Evolutionary conservation across 2,888 invertebrate genomes (phyloP).

Genomic region (Didymodactylos carnosus): DNA sequence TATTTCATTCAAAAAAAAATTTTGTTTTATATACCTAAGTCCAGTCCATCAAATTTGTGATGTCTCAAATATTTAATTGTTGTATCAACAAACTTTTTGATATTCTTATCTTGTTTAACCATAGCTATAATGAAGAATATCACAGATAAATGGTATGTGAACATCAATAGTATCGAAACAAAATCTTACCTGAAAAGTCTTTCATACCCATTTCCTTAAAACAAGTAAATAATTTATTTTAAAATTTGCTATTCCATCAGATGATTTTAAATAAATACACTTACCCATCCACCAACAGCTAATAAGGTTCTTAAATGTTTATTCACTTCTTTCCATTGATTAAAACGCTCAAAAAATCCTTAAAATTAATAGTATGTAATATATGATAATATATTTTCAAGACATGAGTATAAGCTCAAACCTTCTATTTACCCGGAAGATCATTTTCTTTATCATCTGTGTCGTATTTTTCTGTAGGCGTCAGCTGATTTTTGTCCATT

Average conservation of each 20-base stretch:
- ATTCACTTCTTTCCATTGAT: slow-evolving; percentile 17
- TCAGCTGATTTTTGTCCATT: slow-evolving; percentile 14
- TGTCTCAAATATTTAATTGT: slow-evolving; percentile 11
- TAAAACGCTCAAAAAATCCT: slow-evolving; percentile 11
- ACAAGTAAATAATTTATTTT: background rate
- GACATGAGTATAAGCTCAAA: background rate
- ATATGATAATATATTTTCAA: background rate
- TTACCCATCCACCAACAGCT: slow-evolving; percentile 27
- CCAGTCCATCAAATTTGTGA: slow-evolving; percentile 14
- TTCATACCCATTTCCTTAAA: slow-evolving; percentile 14
- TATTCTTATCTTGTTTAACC: slow-evolving; percentile 11
- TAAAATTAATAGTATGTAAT: background rate
- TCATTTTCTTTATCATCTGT: slow-evolving; percentile 1
- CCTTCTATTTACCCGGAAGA: background rate
- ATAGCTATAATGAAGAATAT: background rate
- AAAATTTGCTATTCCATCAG: background rate
- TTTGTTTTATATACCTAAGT: background rate
- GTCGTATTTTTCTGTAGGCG: slow-evolving; percentile 13
- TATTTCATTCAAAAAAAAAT: no score
- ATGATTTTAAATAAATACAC: background rate
- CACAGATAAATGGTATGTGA: background rate
- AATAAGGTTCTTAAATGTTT: slow-evolving; percentile 22
- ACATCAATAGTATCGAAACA: background rate
- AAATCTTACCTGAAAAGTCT: slow-evolving; percentile 1
- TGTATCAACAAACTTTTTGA: slow-evolving; percentile 8